phyloP scores from a whole-genome alignment of 2,797 vertebrate species.

The Phoxinus dragarum region DNA sequence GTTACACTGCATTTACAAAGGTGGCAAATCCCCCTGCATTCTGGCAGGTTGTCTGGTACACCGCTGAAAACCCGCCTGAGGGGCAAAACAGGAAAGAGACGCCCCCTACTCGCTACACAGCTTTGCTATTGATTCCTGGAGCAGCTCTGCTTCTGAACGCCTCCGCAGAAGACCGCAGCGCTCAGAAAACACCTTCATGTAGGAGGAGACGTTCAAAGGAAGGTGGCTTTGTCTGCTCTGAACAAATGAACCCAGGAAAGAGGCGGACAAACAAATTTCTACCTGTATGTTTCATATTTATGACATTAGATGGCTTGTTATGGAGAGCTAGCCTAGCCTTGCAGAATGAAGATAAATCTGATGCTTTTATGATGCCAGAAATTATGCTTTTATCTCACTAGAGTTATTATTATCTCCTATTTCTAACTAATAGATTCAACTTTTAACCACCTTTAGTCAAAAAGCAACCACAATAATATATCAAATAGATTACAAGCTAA shows the following conservation, averaged over 20 bases:
- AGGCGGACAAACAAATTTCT: not conserved
- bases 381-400: not conserved
- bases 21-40: conserved; percentile 21
- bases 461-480: not conserved
- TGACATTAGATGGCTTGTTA: not conserved
- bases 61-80: conserved; percentile 11
- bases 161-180: conserved; percentile 7
- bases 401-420: not conserved
- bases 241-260: conserved; percentile 8
- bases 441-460: not conserved
- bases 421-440: not conserved
- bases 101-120: conserved; percentile 5
- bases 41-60: conserved; percentile 28
- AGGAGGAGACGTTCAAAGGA: not conserved
- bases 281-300: not conserved
- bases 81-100: conserved; percentile 8
- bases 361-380: not conserved
- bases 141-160: not conserved
- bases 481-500: not conserved
- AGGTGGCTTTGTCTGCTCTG: not conserved
- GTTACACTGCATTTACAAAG: conserved; percentile 34
- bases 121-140: not conserved
- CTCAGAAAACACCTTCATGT: not conserved
- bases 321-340: not conserved
- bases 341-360: not conserved